A percentile compares a stretch with the other conserved stretches of the same genome.
Conservation (phyloP, 2,113 vertebrate species). For the Carettochelys insculpta region DNA sequence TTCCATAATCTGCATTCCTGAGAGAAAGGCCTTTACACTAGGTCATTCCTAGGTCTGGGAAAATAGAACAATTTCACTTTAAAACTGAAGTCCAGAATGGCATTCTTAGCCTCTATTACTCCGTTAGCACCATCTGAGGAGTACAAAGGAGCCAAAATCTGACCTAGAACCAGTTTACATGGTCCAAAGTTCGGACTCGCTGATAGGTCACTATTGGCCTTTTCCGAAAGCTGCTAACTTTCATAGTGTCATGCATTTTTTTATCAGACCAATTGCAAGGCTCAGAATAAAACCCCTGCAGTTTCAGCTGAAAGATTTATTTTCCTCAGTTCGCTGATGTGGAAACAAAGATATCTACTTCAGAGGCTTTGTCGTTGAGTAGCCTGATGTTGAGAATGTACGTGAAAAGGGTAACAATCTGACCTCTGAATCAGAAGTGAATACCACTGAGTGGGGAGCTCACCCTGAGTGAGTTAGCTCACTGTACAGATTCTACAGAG, state of each 20-base stretch:
- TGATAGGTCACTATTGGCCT: background rate
- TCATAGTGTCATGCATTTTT: background rate
- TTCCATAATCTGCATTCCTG: background rate
- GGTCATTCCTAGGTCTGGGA: background rate
- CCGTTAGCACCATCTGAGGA: background rate
- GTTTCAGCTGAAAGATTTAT: background rate
- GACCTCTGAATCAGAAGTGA: conserved; percentile 13
- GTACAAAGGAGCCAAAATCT: background rate
- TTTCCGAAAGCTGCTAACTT: background rate
- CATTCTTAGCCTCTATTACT: background rate
- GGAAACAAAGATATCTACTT: background rate
- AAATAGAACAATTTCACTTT: rapidly evolving
- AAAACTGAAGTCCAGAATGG: background rate
- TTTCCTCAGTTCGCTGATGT: background rate
- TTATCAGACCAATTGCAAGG: background rate
- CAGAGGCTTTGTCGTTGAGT: background rate
- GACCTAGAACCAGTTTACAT: rapidly evolving
- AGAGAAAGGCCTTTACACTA: background rate
- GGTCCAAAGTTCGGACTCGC: background rate
- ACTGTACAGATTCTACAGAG: background rate
- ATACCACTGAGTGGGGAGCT: background rate
- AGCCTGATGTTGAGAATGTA: background rate
- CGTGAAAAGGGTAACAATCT: background rate
- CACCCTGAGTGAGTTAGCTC: background rate
- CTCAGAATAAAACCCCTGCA: background rate